Conservation (phyloP, 2,888 invertebrate genomes). For the Colostygia pectinataria region DNA sequence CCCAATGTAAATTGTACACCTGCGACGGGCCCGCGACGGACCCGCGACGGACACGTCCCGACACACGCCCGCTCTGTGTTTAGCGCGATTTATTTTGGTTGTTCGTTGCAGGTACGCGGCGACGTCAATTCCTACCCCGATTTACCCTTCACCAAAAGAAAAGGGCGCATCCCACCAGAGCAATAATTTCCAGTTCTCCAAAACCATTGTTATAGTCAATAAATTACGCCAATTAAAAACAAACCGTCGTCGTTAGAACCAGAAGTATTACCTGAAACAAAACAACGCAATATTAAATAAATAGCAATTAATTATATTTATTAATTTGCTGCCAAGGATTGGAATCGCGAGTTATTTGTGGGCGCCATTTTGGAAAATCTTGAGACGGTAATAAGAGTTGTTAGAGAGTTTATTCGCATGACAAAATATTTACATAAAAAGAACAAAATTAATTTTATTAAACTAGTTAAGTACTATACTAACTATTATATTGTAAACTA, state of each 20-base stretch:
- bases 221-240: conserved; percentile 36
- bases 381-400: conserved; percentile 2
- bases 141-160: neutral
- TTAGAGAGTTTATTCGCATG: neutral
- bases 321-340: conserved; percentile 24
- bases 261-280: conserved; percentile 55
- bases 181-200: conserved; percentile 3
- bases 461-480: no score
- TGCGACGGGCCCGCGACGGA: no score
- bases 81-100: no score
- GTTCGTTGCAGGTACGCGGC: no score
- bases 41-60: no score
- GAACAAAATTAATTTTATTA: no score
- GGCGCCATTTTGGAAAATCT: conserved; percentile 22
- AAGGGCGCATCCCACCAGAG: neutral
- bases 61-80: no score
- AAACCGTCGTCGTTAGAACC: conserved; percentile 37
- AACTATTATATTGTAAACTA: no score
- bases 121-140: neutral
- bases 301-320: conserved; percentile 37
- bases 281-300: conserved; percentile 45
- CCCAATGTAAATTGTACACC: no score
- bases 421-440: no score
- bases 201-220: conserved; percentile 30
- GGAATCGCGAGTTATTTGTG: conserved; percentile 16